Evolutionary conservation across 2,888 invertebrate species (phyloP).

Genomic region (Sussaba pulchella): DNA sequence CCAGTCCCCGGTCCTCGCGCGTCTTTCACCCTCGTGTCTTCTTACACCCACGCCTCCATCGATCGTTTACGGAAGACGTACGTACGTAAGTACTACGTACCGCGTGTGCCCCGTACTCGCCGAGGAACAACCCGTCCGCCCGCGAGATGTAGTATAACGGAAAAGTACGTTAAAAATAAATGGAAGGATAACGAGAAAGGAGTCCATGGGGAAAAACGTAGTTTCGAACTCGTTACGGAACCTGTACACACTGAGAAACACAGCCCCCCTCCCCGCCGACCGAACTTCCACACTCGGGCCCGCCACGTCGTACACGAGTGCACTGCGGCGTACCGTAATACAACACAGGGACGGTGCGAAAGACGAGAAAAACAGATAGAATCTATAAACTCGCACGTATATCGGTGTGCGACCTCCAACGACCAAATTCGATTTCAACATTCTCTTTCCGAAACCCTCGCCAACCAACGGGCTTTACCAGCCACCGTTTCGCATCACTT

Average conservation of each 20-base stretch:
- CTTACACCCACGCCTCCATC: constrained; percentile 45
- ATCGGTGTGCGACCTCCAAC: constrained; percentile 22
- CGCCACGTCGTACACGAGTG: too few relatives aligned
- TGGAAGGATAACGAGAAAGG: constrained; percentile 69
- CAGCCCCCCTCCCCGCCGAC: too few relatives aligned
- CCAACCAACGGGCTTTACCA: not conserved
- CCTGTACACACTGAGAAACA: too few relatives aligned
- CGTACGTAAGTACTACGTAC: constrained; percentile 12
- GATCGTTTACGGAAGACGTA: constrained; percentile 44
- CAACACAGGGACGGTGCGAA: constrained; percentile 11
- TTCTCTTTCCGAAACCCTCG: constrained; percentile 45
- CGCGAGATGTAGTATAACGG: constrained; percentile 34
- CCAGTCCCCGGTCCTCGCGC: too few relatives aligned
- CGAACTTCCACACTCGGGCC: too few relatives aligned
- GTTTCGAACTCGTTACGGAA: constrained; percentile 70
- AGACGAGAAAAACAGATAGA: constrained; percentile 21
- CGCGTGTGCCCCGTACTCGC: not conserved
- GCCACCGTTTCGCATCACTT: constrained; percentile 44
- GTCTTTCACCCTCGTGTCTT: constrained; percentile 30
- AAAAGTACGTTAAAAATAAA: constrained; percentile 63
- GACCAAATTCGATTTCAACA: constrained; percentile 62
- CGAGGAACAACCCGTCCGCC: constrained; percentile 12
- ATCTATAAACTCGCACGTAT: constrained; percentile 54
- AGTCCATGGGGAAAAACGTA: constrained; percentile 68
- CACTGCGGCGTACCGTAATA: constrained; percentile 19